Conservation (phyloP, 2,113 vertebrate genomes). For the Rhea americana region DNA sequence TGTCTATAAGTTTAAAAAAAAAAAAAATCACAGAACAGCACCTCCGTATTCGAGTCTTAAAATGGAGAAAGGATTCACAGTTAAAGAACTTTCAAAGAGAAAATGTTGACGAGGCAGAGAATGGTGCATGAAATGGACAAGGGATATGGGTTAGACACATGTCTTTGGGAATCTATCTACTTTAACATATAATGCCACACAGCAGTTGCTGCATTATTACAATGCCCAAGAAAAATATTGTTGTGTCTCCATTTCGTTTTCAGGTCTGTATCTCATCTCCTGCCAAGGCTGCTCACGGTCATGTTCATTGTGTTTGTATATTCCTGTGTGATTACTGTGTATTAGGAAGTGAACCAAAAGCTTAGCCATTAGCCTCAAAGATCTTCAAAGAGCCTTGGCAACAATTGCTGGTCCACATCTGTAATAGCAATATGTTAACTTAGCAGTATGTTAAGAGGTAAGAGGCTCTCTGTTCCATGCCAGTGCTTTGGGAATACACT, state of each 20-base stretch:
- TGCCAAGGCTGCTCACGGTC: neutral
- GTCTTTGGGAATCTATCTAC: neutral
- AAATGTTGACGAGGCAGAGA: neutral
- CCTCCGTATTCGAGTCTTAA: neutral
- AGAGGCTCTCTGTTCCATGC: neutral
- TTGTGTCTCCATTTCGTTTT: neutral
- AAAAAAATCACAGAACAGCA: neutral
- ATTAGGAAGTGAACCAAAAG: neutral
- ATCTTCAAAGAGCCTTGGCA: neutral
- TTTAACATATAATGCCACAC: neutral
- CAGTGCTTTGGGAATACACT: neutral
- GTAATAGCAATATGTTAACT: neutral
- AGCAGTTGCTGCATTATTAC: neutral
- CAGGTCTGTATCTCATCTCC: neutral
- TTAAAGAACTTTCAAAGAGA: neutral
- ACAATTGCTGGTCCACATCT: neutral
- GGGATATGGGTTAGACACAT: neutral
- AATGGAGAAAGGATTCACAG: neutral
- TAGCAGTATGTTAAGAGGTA: neutral
- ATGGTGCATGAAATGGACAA: neutral
- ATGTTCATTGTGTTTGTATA: accelerated
- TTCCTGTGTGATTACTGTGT: neutral
- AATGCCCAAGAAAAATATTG: neutral
- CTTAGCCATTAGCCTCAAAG: neutral
- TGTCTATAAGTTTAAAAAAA: neutral